Evolutionary conservation across 1,140 invertebrate species (phyloP), one percentile per base, ranked within the genome.

Genomic region (Aphaenogaster ashmeadi): DNA sequence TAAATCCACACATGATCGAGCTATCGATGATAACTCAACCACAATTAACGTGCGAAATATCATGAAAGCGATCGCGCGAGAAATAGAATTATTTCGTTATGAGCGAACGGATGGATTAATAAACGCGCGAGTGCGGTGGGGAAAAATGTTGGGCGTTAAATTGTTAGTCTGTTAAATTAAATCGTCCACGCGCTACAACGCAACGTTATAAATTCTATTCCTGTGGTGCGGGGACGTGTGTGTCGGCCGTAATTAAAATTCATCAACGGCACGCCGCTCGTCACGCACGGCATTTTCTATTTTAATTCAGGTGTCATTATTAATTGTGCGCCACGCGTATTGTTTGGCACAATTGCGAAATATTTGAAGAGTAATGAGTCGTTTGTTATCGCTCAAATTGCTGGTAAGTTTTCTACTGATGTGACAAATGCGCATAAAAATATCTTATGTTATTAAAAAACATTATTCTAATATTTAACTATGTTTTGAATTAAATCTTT

Each of bases 111-210:
- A 52, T 66, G 33, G 78, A 80, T 80, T 80, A 84, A 84, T 75
- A 41, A 75, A 62, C n/a, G 80, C 54, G 13, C 41, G 54, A 47
- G 27, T 21, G 27, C n/a, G 13, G 54, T 21, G 41, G 18, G 66
- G 41, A 83, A 84, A 84, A 84, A 84, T 84, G 54, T 33, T 56
- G 54, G 56, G 60, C 15, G 33, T 77, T 80, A 78, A 89, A 88
- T 88, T 88, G 86, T 87, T 85, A 89, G 79, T 88, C 80, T 85
- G 84, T 89, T 89, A 88, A 74, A 75, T 78, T 75, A 69, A 87
- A 89, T 77, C 36, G 56, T 74, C 38, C 50, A 50, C 38, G 85
- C 38, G 83, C 72, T 33, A 54, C 62, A 75, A 54, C 54, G 72
- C 52, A 66, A 79, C 69, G 67, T 83, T 89, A 83, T 87, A 75